Base-by-base conservation (phyloP, 1,140 invertebrate species). In the Heliconius himera region DNA sequence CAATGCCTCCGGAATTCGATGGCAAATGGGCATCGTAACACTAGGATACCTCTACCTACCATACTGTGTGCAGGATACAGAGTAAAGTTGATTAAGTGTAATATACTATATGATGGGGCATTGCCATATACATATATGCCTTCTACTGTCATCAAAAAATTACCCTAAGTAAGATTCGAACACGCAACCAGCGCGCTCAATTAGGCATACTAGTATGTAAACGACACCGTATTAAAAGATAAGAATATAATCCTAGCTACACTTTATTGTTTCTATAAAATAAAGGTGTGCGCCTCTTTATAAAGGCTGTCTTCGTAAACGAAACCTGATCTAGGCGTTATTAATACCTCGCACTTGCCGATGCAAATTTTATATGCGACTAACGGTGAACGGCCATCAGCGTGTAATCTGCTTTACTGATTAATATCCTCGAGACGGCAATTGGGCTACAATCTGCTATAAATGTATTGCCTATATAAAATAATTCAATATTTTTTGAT, bases 331-430 rank as follows among this genome's bases (percentile, higher is more conserved):
- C 70, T 77, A 26, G 49, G 49, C 46, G 41, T 77, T 77, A 77
- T 71, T 77, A 77, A 77, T 72, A 72, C 70, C 76, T 54, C 41
- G 70, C 66, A 77, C 70, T 71, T 77, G 66, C 70, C 60, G 76
- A 77, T 77, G 76, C 76, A 71, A 77, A 77, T 77, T 77, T 77
- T 77, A 77, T 77, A 77, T 71, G 66, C 70, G 76, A 66, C 46
- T 77, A 77, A 77, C 76, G 76, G 76, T 71, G 26, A 33, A 71
- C 76, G 70, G 76, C 76, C 76, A 77, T 71, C 76, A 71, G 46
- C 66, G 26, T 77, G n/a, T 72, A 77, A 70, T 70, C 76, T 71
- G 60, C n/a, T 36, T 66, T 26, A 70, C 66, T 76, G 74, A 76
- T 76, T 76, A 76, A 76, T 70, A 76, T 75, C 56, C 60, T 38